Base-by-base conservation (phyloP, 2,113 vertebrate species). In the Rhinichthys klamathensis region DNA sequence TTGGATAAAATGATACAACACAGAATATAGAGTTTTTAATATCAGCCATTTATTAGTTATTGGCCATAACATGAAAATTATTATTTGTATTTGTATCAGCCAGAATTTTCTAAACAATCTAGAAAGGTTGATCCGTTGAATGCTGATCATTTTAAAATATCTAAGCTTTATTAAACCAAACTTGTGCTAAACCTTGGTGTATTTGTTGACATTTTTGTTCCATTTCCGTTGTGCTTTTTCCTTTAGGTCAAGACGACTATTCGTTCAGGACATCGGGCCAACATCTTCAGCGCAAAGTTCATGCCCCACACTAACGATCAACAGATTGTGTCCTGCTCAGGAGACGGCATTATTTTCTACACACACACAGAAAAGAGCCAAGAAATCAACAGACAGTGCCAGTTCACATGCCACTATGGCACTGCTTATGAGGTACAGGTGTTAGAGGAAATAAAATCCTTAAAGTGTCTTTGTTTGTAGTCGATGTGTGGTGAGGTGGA, bases 211-310 rank as follows among this genome's bases (percentile, higher is more conserved):
- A 4, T 76, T 32, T 41, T 54, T 32, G 4, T 32, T 32, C n/a
- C 11, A 5, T 73, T 82, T 25, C 30, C 6, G 3, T 13, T 46
- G 21, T 32, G 16, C 32, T 82, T 80, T 89, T 51, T 32, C 21
- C 44, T 89, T n/a, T 87, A 99, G 98, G 96, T 99, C 90, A 96
- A 99, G 93, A 96, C 97, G 32, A 98, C 97, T 0, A 99, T 99
- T 92, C 97, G 96, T 85, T 99, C 98, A 78, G 97, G 98, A 88
- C 98, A 99, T 84, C 95, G 97, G 89, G 97, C 98, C 81, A 99
- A 99, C 86, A 99, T 99, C 93, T 99, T 99, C 94, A 99, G 98
- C 78, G 98, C 98, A 23, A 99, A 99, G 91, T 99, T 99, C 92
- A 95, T 99, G 91, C 98, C 98, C 0, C 97, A 97, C 90, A 99